A percentile compares a stretch with the other conserved stretches of the same genome.
These are phyloP conservation scores for Drosophila mimetica DNA, from an alignment of 2,888 invertebrate species.

Conservation along the genomic window DNA sequence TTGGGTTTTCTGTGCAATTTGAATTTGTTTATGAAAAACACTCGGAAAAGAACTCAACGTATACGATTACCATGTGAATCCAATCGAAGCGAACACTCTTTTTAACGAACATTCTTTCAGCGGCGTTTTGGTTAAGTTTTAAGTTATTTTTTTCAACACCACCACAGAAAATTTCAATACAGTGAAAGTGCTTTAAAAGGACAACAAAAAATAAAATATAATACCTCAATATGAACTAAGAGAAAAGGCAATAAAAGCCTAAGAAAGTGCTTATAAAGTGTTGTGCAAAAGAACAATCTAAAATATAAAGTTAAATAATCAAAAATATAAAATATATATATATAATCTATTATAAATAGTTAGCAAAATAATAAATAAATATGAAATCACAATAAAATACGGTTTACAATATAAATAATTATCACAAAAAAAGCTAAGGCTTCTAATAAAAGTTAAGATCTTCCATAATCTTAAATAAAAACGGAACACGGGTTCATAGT, in stretches of 20 bases:
- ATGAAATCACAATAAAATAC: neutral
- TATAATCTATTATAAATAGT: too few relatives aligned
- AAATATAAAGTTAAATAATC: conserved; percentile 8
- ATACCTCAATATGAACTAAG: conserved; percentile 12
- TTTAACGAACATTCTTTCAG: conserved; percentile 56
- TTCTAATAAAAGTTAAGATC: neutral
- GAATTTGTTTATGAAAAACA: conserved; percentile 70
- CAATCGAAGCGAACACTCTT: conserved; percentile 82
- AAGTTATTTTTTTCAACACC: conserved; percentile 47
- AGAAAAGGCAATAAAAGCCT: conserved; percentile 20
- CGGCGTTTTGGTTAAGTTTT: conserved; percentile 39
- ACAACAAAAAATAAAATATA: neutral
- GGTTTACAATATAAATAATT: neutral
- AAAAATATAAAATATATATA: neutral
- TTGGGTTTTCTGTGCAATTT: conserved; percentile 62
- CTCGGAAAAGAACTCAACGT: conserved; percentile 53
- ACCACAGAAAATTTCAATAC: conserved; percentile 3
- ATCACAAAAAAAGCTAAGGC: neutral
- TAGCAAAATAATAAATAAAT: neutral
- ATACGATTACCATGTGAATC: conserved; percentile 17
- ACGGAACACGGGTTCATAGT: neutral
- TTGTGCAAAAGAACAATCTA: conserved; percentile 47
- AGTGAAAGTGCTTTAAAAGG: conserved; percentile 31
- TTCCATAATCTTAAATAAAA: neutral
- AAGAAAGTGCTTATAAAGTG: conserved; percentile 14